Percentiles rank a stretch among this genome's conserved stretches.
Conservation (phyloP, 2,888 invertebrate genomes). For the Baccha elongata region DNA sequence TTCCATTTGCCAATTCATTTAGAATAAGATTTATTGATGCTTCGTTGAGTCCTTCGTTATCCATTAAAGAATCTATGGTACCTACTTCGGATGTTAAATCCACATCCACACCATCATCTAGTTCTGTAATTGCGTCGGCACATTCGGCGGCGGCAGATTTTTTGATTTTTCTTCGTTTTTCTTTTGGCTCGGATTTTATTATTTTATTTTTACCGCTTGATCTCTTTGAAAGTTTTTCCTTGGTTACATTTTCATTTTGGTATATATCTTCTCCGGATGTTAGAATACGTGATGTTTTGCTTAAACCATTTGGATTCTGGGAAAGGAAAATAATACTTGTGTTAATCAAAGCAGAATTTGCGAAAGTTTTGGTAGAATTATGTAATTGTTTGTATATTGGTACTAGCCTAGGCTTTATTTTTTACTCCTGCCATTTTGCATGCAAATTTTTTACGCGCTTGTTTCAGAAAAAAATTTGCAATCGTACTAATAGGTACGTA, state of each 20-base stretch:
- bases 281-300: constrained; percentile 76
- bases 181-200: constrained; percentile 38
- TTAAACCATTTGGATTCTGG: constrained; percentile 65
- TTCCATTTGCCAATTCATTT: constrained; percentile 79
- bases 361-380: too few species aligned
- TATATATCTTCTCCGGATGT: constrained; percentile 77
- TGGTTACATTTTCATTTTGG: constrained; percentile 78
- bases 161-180: constrained; percentile 50
- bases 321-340: constrained; percentile 18
- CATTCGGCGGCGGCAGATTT: background rate
- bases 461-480: too few species aligned
- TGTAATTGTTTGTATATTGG: too few species aligned
- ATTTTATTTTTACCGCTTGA: constrained; percentile 58
- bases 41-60: constrained; percentile 75
- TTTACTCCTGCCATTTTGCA: too few species aligned
- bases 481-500: too few species aligned
- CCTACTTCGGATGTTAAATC: constrained; percentile 18
- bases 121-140: constrained; percentile 21
- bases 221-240: constrained; percentile 75
- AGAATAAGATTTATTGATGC: constrained; percentile 79
- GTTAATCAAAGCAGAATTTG: too few species aligned
- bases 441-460: too few species aligned
- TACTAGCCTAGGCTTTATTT: too few species aligned
- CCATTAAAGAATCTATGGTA: constrained; percentile 40
- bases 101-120: constrained; percentile 35